Evolutionary conservation across 2,113 vertebrate species (phyloP), one percentile per base, ranked within the genome.

Genomic region (Puma concolor): DNA sequence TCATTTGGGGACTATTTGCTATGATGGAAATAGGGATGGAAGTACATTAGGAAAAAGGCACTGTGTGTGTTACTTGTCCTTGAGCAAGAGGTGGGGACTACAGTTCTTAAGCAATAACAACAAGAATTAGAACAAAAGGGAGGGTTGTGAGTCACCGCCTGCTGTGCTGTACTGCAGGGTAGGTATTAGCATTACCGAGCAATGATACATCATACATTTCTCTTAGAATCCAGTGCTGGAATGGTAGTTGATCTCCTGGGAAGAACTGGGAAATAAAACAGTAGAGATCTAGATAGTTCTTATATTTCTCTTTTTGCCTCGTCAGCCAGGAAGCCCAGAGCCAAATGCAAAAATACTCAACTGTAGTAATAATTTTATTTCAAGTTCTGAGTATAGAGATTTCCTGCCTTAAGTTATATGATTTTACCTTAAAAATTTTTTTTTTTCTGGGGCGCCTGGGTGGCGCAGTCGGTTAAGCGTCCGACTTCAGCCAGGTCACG

Each of bases 321-420:
- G 44, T 48, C 11, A 44, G 60, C 44, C 57, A 97, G 93, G 66
- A 94, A 92, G 9, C 80, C n/a, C 27, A 52, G 38, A 87, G 33
- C 63, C 64, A 90, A 92, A 72, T 81, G 17, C 91, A 44, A 82
- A 93, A 94, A 38, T 82, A 67, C 48, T 91, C 27, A 87, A 41
- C 80, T 69, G 1, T n/a, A 54, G 41, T 63, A 48, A 64, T 84
- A 90, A 88, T 92, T 90, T 67, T 84, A 96, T 97, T 96, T 95
- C n/a, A 76, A 31, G 66, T 96, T 76, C 48, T 88, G 52, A 80
- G 10, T 69, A 50, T 57, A 69, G 38, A 88, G 5, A 89, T 69
- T 83, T 95, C 44, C 64, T 60, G 11, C 82, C 60, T 93, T 88
- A 95, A 66, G 23, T 71, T 19, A 69, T 80, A 82, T n/a, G 17